Evolutionary conservation across 1,140 invertebrate species (phyloP), one percentile per base, ranked within the genome.

Genomic region (Calephelis nemesis): DNA sequence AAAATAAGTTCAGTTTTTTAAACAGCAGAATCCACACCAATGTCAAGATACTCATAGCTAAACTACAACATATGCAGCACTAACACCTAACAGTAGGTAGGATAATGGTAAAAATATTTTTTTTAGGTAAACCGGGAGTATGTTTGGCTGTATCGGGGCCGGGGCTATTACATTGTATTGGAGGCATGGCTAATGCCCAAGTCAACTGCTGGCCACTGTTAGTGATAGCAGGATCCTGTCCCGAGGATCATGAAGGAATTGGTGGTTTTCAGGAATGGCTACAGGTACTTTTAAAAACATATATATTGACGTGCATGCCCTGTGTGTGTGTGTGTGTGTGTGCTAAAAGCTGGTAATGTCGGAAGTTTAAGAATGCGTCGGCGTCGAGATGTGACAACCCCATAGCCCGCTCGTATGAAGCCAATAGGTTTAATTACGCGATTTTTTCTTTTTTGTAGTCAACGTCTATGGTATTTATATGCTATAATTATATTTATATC

Each of bases 251-350:
- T 82, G 98, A 99, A 90, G 96, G 96, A 7, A 96, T 98, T 77
- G 98, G 98, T 58, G 98, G 97, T 7, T 99, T 99, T 85, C 98
- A 99, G 91, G 98, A 99, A 91, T 99, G 95, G 91, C 95, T 95
- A 2, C 98, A 98, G 92, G 93, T 93, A 79, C 67, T 67, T 71
- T 40, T 19, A 15, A 39, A 13, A 71, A 40, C 0, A 63, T 39
- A 5, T 45, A 58, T 12, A 68, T 8, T 62, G 12, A 58, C 39
- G 13, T 73, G 47, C 48, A 15, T 63, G 1, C 9, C 0, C 19
- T 64, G 42, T 47, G 12, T 54, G 52, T 19, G 7, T 15, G 11
- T 64, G 42, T 47, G 12, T 54, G 52, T 19, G 7, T 15, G 11
- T 11, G 8, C 8, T n/a, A 13, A 30, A 10, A n/a, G 11, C 40